Percentiles rank a stretch among this genome's conserved stretches.
phyloP scores from a whole-genome alignment of 2,797 vertebrate genomes.

The Enteromius treurensis region DNA sequence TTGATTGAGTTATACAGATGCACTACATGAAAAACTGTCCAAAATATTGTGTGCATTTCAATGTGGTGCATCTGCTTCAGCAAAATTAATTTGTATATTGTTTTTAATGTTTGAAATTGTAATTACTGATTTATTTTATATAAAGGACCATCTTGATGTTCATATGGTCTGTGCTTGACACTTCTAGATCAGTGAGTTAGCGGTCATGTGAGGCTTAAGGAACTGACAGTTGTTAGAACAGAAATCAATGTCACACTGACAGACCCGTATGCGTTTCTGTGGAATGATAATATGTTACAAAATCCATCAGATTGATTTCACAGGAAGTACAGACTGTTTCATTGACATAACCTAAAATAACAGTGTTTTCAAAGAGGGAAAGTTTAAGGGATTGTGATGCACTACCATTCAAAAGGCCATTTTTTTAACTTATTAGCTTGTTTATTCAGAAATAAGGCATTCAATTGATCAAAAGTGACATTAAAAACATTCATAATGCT shows the following conservation, averaged over 20 bases:
- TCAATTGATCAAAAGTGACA: neutral
- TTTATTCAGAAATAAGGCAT: neutral
- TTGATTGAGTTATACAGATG: neutral
- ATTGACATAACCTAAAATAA: neutral
- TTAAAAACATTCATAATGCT: neutral
- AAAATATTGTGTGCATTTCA: neutral
- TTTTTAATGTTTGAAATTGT: neutral
- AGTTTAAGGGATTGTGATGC: neutral
- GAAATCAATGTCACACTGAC: neutral
- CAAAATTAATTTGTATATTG: neutral
- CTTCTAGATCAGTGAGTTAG: neutral
- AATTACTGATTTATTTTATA: no score
- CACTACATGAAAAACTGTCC: neutral
- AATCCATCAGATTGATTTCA: neutral
- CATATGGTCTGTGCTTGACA: neutral
- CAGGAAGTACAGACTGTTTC: neutral
- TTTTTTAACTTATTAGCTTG: neutral
- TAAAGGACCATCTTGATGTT: neutral
- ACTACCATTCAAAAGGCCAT: neutral
- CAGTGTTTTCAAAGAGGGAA: neutral
- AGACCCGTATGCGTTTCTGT: neutral
- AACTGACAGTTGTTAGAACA: slow-evolving; percentile 4
- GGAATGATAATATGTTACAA: neutral
- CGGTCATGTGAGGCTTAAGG: neutral
- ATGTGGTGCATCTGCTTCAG: neutral